Evolutionary conservation across 2,888 invertebrate genomes (phyloP), one percentile per base, ranked within the genome.

Genomic region (Cybosia mesomella): DNA sequence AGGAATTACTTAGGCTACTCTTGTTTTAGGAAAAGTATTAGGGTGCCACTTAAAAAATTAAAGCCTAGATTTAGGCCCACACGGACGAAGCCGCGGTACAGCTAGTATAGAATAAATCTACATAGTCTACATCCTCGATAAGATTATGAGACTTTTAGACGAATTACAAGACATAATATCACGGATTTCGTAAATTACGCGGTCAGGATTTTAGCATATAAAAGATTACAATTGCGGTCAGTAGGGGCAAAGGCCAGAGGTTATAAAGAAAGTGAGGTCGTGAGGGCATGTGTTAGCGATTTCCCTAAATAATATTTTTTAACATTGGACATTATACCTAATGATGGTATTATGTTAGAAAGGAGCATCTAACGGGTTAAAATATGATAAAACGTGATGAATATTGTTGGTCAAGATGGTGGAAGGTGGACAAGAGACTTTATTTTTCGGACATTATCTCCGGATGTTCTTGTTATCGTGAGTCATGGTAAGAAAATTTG

Each of bases 141-240:
- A 21, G 54, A 54, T 54, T 22, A 22, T 2, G 10, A 22, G 10
- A 21, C 0, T 49, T 43, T 61, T 24, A n/a, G 11, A 28, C 8
- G 9, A 28, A 49, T 49, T 15, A 15, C 8, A 53, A 21, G 32
- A 21, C 8, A 54, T 22, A 54, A 11, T 18, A 54, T 15, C 21
- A 21, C 15, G 54, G 22, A 54, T 22, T 58, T 55, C 13, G 0
- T 28, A 61, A 61, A 61, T 32, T 43, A 7, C 9, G 2, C 11
- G 49, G 77, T 75, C 73, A 75, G 67, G 70, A n/a, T 78, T 32
- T 28, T 55, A 61, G 28, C 43, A 28, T 49, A 49, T 49, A 28
- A 32, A 43, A 61, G 49, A 61, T 36, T 11, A 58, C 58, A 18
- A 74, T 64, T 72, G 15, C 32, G 21, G 54, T 22, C 54, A 63